phyloP scores from a whole-genome alignment of 2,888 invertebrate genomes.

The Odontothrips loti region DNA sequence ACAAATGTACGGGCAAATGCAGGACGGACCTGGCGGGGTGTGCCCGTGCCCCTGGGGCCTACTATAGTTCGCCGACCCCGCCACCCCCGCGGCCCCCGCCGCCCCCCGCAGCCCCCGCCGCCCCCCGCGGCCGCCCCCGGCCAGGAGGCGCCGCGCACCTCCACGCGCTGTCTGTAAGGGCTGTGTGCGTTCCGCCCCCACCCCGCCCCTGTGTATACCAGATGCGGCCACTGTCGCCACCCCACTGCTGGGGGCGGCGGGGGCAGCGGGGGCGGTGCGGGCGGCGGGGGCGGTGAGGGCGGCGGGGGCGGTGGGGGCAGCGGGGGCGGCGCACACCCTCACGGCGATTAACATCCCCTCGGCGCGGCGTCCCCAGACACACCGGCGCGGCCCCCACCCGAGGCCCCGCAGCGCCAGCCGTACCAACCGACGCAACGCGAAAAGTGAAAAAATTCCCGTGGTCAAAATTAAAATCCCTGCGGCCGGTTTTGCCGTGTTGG shows the following conservation, averaged over 20 bases:
- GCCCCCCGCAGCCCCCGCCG: neutral
- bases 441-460: too few species aligned
- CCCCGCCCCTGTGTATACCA: too few species aligned
- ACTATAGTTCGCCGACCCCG: slow-evolving; percentile 14
- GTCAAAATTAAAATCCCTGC: too few species aligned
- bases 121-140: neutral
- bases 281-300: neutral
- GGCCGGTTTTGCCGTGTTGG: too few species aligned
- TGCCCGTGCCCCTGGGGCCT: neutral
- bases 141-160: neutral
- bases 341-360: slow-evolving; percentile 11
- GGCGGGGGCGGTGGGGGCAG: too few species aligned
- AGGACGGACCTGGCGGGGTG: neutral
- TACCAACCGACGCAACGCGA: neutral
- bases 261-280: too few species aligned
- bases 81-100: too few species aligned
- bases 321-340: neutral
- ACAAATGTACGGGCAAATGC: too few species aligned
- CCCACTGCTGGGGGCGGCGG: neutral
- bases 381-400: neutral
- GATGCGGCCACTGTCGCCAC: neutral
- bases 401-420: neutral
- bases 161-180: too few species aligned
- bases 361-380: neutral
- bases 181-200: too few species aligned